Percentiles rank a stretch among this genome's conserved stretches.
phyloP scores from a whole-genome alignment of 2,888 invertebrate species.

The Tyria jacobaeae region DNA sequence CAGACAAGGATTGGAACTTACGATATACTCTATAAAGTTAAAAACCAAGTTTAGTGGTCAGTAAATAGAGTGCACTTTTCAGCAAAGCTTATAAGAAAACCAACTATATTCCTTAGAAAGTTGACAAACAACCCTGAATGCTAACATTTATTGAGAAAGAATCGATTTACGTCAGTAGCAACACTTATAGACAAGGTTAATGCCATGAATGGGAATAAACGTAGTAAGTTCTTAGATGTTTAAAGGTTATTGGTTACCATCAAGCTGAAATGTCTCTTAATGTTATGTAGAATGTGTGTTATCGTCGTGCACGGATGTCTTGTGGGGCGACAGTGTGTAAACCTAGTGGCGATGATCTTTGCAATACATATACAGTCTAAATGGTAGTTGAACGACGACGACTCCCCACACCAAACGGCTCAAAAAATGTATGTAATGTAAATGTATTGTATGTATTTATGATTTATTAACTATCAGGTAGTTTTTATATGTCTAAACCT shows the following conservation, averaged over 20 bases:
- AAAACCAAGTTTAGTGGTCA: slow-evolving; percentile 13
- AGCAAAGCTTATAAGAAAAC: slow-evolving; percentile 10
- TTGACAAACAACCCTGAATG: not conserved
- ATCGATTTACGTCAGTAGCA: slow-evolving; percentile 1
- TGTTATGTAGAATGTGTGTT: slow-evolving; percentile 23
- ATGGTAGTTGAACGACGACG: too few species aligned
- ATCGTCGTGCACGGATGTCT: slow-evolving; percentile 21
- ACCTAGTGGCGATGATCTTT: slow-evolving; percentile 44
- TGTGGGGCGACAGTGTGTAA: slow-evolving; percentile 40
- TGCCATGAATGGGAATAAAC: slow-evolving; percentile 22
- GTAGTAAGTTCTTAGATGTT: slow-evolving; percentile 10
- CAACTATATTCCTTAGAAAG: not conserved
- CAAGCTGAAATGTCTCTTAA: slow-evolving; percentile 33
- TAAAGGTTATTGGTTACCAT: slow-evolving; percentile 29
- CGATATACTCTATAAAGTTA: slow-evolving; percentile 13
- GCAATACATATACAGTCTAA: slow-evolving; percentile 11
- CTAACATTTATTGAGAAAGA: slow-evolving; percentile 7
- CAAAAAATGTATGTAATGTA: too few species aligned
- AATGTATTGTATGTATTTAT: too few species aligned
- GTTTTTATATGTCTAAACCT: too few species aligned
- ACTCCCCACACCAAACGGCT: too few species aligned
- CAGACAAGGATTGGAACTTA: slow-evolving; percentile 43
- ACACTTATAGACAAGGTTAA: slow-evolving; percentile 8
- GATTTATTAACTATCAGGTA: too few species aligned
- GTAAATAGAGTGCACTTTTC: slow-evolving; percentile 16